A percentile compares a stretch with the other conserved stretches of the same genome.
phyloP scores from a whole-genome alignment of 2,113 vertebrate species.

The Regulus satrapa region DNA sequence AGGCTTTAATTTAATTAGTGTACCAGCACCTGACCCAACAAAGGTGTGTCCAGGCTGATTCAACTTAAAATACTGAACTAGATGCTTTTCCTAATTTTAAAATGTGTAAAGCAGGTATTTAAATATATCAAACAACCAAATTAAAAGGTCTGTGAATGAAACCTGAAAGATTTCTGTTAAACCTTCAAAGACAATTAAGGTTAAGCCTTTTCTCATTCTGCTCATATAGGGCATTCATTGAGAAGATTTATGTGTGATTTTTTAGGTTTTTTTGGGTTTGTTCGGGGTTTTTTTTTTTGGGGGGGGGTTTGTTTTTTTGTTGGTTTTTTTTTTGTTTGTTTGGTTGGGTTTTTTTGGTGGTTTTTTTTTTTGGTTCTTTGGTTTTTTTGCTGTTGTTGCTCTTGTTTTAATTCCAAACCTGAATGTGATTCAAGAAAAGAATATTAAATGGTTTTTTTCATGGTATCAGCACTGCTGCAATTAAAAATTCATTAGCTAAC shows the following conservation, averaged over 20 bases:
- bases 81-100: conserved; percentile 27
- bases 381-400: neutral
- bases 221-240: neutral
- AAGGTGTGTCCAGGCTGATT: conserved; percentile 46
- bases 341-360: no score
- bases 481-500: neutral
- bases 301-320: neutral
- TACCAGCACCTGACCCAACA: conserved; percentile 66
- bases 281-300: neutral
- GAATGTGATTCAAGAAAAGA: neutral
- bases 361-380: neutral
- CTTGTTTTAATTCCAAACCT: neutral
- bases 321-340: no score
- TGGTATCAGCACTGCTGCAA: neutral
- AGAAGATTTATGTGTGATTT: neutral
- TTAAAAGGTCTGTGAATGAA: conserved; percentile 4
- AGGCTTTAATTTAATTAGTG: conserved; percentile 39
- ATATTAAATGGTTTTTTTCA: neutral
- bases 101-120: neutral
- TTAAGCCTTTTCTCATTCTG: neutral
- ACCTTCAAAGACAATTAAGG: neutral
- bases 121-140: neutral
- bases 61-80: conserved; percentile 32
- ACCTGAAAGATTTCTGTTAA: neutral
- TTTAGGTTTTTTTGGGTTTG: neutral